Conservation (phyloP, 2,888 invertebrate genomes). For the Sphaerophoria rueppellii region DNA sequence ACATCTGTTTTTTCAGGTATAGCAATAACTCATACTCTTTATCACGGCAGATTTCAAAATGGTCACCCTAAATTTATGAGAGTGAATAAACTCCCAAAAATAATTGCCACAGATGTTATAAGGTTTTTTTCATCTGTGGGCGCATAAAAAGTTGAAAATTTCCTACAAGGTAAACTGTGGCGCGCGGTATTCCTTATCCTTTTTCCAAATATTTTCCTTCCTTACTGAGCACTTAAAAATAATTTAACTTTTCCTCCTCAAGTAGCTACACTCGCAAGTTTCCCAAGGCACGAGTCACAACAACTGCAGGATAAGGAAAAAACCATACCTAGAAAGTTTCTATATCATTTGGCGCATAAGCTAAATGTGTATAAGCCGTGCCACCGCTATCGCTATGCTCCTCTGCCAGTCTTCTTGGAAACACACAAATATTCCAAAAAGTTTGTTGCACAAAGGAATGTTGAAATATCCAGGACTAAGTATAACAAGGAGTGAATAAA, state of each 20-base stretch:
- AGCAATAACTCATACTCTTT: too few relatives aligned
- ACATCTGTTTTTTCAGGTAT: too few relatives aligned
- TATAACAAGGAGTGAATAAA: constrained; percentile 26
- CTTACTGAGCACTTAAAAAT: constrained; percentile 16
- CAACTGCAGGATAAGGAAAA: not conserved
- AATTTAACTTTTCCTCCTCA: constrained; percentile 15
- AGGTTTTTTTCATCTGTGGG: not conserved
- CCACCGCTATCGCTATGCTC: constrained; percentile 3
- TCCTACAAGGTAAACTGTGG: not conserved
- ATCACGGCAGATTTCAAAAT: not conserved
- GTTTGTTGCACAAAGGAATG: constrained; percentile 26
- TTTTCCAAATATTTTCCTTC: not conserved
- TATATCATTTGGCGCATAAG: constrained; percentile 11
- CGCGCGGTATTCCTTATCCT: not conserved
- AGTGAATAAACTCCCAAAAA: not conserved
- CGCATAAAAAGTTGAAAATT: not conserved
- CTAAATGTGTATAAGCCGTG: not conserved
- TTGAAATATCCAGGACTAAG: not conserved
- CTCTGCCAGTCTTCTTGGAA: too few relatives aligned
- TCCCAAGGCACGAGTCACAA: not conserved
- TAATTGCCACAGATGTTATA: not conserved
- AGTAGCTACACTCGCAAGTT: constrained; percentile 7
- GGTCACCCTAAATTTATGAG: not conserved
- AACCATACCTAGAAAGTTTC: not conserved
- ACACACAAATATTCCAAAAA: constrained; percentile 23